Percentiles rank a stretch among this genome's conserved stretches.
These are phyloP conservation scores for Osedax frankpressi DNA, from an alignment of 2,888 invertebrate genomes.

Conservation along the genomic window DNA sequence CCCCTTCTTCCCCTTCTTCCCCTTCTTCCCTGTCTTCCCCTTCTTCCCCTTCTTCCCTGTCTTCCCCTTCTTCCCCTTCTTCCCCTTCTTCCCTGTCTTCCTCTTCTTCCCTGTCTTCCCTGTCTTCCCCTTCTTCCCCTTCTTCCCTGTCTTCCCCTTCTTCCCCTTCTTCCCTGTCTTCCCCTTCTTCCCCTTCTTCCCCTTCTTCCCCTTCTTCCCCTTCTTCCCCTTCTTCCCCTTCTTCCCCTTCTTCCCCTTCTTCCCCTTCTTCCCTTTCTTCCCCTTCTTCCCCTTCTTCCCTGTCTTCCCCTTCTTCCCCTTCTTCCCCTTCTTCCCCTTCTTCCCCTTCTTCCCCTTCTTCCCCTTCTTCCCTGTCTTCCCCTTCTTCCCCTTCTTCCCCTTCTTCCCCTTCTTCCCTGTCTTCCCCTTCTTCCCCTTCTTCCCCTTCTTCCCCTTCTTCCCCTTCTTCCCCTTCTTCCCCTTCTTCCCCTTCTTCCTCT, in stretches of 20 bases:
- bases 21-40: too few relatives aligned
- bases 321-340: too few relatives aligned
- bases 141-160: not conserved
- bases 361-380: not conserved
- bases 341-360: not conserved
- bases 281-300: not conserved
- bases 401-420: not conserved
- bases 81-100: too few relatives aligned
- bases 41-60: too few relatives aligned
- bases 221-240: not conserved
- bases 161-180: not conserved
- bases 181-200: not conserved
- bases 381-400: not conserved
- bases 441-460: not conserved
- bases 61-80: too few relatives aligned
- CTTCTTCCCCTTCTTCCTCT: not conserved
- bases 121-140: too few relatives aligned
- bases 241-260: not conserved
- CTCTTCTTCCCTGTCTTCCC: too few relatives aligned
- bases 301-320: not conserved
- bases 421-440: too few relatives aligned
- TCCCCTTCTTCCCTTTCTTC: not conserved
- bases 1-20: too few relatives aligned
- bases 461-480: constrained; percentile 2
- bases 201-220: not conserved